These are phyloP conservation scores for Lithophane leautieri DNA, from an alignment of 2,888 invertebrate species.

Conservation along the genomic window DNA sequence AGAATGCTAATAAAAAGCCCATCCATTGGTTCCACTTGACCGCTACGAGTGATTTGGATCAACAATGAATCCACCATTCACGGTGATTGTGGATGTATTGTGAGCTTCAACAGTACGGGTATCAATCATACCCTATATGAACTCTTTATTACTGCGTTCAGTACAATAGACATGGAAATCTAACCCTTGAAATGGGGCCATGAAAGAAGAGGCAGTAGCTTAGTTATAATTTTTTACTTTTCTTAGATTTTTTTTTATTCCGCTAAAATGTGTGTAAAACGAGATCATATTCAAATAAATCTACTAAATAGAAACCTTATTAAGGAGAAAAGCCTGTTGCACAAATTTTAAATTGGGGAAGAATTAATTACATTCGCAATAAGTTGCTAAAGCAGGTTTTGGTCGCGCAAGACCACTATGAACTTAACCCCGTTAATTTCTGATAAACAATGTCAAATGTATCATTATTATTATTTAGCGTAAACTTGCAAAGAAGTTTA, in stretches of 20 bases:
- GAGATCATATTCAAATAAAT: no score
- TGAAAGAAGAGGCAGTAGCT: slow-evolving; percentile 17
- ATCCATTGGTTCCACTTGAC: slow-evolving; percentile 54
- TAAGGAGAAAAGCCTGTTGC: no score
- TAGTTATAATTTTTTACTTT: no score
- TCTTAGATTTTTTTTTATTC: no score
- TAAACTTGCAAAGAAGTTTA: no score
- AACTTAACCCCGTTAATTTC: background rate
- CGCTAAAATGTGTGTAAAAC: no score
- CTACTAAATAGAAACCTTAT: no score
- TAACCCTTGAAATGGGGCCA: slow-evolving; percentile 52
- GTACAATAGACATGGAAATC: slow-evolving; percentile 61
- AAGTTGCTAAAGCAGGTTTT: background rate
- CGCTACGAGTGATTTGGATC: slow-evolving; percentile 53
- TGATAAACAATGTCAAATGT: no score
- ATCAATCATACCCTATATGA: slow-evolving; percentile 71
- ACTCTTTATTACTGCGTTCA: slow-evolving; percentile 68
- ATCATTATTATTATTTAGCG: no score
- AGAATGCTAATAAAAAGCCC: slow-evolving; percentile 48
- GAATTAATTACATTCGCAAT: background rate
- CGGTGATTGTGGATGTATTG: slow-evolving; percentile 51
- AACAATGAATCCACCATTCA: slow-evolving; percentile 57
- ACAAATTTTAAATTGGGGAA: no score
- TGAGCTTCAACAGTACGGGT: slow-evolving; percentile 55
- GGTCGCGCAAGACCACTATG: background rate